These are phyloP conservation scores for Dryadula phaetusa DNA, from an alignment of 2,888 invertebrate genomes.

Conservation along the genomic window DNA sequence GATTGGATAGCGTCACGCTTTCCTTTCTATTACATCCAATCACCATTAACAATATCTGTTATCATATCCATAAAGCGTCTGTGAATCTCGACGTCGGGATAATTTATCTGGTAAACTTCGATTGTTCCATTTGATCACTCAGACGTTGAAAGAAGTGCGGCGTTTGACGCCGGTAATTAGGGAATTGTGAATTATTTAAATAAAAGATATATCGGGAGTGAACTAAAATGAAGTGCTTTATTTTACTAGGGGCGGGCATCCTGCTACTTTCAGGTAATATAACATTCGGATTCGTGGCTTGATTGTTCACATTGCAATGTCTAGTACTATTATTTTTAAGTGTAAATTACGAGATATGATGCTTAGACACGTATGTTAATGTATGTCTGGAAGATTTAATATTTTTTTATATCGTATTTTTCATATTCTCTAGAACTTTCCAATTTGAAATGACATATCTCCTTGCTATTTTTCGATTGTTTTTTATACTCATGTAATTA, in stretches of 20 bases:
- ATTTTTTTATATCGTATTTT: neutral
- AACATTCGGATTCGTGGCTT: constrained; percentile 34
- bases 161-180: constrained; percentile 41
- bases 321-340: neutral
- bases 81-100: constrained; percentile 32
- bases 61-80: neutral
- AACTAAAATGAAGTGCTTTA: constrained; percentile 67
- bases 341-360: neutral
- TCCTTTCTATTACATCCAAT: constrained; percentile 41
- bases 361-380: neutral
- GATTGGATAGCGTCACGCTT: constrained; percentile 54
- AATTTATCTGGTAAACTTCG: constrained; percentile 18
- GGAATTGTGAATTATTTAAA: constrained; percentile 10
- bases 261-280: constrained; percentile 74
- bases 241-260: constrained; percentile 66
- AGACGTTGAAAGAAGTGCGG: constrained; percentile 11
- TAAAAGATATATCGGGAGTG: neutral
- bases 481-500: neutral
- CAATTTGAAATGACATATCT: no score
- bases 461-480: neutral
- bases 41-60: constrained; percentile 15
- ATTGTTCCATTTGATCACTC: constrained; percentile 9
- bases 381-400: no score
- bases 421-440: constrained; percentile 15
- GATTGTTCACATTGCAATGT: constrained; percentile 25